A percentile compares a stretch with the other conserved stretches of the same genome.
phyloP scores from a whole-genome alignment of 2,888 invertebrate species.

The Aphrophora alni region DNA sequence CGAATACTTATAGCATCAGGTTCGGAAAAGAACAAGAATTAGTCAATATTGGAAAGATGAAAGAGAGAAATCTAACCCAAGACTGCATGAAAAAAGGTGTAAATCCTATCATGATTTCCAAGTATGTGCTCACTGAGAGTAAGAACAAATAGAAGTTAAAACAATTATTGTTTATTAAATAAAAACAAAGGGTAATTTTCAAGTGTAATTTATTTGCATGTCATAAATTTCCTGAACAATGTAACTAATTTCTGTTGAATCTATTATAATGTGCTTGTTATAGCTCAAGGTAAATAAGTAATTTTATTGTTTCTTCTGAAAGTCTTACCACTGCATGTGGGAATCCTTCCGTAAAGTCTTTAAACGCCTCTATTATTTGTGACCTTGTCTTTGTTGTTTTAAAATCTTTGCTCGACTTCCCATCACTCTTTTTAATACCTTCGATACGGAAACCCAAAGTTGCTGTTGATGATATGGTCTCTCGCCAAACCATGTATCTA shows the following conservation, averaged over 20 bases:
- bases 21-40: too few species aligned
- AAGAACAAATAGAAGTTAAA: too few species aligned
- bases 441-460: conserved; percentile 96
- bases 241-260: neutral
- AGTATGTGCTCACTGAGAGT: too few species aligned
- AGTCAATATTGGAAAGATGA: too few species aligned
- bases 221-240: too few species aligned
- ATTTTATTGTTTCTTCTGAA: neutral
- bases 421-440: conserved; percentile 88
- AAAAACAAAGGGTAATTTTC: too few species aligned
- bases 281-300: neutral
- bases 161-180: too few species aligned
- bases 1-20: too few species aligned
- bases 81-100: too few species aligned
- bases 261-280: conserved; percentile 11
- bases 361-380: conserved; percentile 76
- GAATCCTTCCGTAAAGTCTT: conserved; percentile 80
- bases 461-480: conserved; percentile 96
- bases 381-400: conserved; percentile 90
- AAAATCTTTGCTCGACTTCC: conserved; percentile 92
- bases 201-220: too few species aligned
- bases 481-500: conserved; percentile 77
- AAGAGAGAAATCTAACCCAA: too few species aligned
- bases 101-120: too few species aligned
- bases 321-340: conserved; percentile 77